phyloP scores from a whole-genome alignment of 2,888 invertebrate species.

The Anarsia innoxiella region DNA sequence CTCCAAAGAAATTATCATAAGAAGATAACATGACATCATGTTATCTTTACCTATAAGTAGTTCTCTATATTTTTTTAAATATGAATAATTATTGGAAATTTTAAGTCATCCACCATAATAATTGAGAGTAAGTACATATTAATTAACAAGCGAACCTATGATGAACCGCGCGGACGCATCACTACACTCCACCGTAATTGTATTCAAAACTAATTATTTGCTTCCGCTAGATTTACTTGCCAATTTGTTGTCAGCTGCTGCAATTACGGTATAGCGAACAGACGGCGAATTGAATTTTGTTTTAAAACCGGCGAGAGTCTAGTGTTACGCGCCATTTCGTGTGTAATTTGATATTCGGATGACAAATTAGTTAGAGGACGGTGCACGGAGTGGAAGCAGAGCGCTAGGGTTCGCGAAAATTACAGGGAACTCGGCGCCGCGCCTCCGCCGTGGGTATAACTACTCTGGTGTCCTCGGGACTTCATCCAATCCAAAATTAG shows the following conservation, averaged over 20 bases:
- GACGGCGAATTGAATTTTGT: constrained; percentile 58
- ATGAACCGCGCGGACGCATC: constrained; percentile 6
- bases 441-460: no score
- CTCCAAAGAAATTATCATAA: no score
- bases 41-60: no score
- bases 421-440: constrained; percentile 43
- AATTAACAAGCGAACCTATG: no score
- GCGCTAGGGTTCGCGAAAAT: constrained; percentile 54
- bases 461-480: no score
- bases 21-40: no score
- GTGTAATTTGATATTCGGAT: constrained; percentile 72
- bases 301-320: constrained; percentile 58
- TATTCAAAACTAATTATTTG: constrained; percentile 30
- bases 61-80: no score
- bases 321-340: constrained; percentile 66
- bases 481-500: no score
- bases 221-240: constrained; percentile 49
- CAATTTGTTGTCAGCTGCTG: constrained; percentile 50
- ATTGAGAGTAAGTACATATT: no score
- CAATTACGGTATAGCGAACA: constrained; percentile 47
- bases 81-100: no score
- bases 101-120: no score
- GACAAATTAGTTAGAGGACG: constrained; percentile 68
- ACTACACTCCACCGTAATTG: constrained; percentile 13
- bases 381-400: no score